Conservation (phyloP, 2,797 vertebrate genomes). For the Babyrousa celebensis region DNA sequence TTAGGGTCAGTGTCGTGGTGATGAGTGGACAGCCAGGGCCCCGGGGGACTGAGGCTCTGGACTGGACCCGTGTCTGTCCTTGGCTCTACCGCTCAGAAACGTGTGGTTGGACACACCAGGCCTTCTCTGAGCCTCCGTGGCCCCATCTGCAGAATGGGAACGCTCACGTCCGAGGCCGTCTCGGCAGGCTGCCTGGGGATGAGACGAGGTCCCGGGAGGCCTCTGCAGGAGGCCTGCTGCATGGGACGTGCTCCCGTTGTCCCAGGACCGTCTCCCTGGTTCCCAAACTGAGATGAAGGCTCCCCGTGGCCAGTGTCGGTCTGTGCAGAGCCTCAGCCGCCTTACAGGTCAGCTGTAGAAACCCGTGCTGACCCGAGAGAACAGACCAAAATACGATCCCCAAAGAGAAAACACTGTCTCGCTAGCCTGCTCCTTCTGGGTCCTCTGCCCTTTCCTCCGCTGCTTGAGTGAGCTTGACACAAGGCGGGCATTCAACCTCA, state of each 20-base stretch:
- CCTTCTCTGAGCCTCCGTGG: not conserved
- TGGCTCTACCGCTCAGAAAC: rapidly evolving
- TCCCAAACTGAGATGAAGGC: not conserved
- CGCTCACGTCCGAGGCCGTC: not conserved
- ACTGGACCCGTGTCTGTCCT: rapidly evolving
- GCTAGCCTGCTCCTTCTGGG: not conserved
- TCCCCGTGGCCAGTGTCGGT: rapidly evolving
- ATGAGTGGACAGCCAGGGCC: rapidly evolving
- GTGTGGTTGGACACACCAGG: not conserved
- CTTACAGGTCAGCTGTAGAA: not conserved
- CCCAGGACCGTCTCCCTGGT: rapidly evolving
- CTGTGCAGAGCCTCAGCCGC: not conserved
- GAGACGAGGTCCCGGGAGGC: rapidly evolving
- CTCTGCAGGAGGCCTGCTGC: rapidly evolving
- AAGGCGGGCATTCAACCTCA: not conserved
- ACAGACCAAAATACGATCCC: not conserved
- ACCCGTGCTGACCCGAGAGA: too few species aligned
- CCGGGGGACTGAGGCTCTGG: not conserved
- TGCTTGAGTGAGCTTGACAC: not conserved
- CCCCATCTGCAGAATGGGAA: not conserved
- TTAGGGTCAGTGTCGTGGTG: rapidly evolving
- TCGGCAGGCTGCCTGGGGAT: rapidly evolving
- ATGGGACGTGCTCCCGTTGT: rapidly evolving
- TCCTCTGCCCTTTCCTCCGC: not conserved
- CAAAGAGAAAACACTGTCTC: not conserved